phyloP scores from a whole-genome alignment of 2,113 vertebrate species.

The Sapajus apella region DNA sequence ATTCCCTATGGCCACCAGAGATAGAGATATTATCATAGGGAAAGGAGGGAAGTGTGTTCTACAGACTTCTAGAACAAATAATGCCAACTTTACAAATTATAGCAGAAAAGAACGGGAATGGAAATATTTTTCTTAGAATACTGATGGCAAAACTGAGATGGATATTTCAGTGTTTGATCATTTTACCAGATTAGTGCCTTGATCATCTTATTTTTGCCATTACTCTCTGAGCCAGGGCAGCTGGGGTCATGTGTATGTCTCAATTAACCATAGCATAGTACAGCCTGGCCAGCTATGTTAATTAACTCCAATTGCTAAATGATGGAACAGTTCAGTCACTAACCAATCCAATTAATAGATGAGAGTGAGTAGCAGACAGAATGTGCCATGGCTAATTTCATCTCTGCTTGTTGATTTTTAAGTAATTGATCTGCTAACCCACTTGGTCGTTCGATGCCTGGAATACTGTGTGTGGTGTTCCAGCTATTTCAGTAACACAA shows the following conservation, averaged over 20 bases:
- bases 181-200: not conserved
- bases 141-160: not conserved
- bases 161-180: not conserved
- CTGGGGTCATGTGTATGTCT: not conserved
- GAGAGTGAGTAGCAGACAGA: not conserved
- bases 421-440: not conserved
- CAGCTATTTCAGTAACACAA: not conserved
- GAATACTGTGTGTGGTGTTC: not conserved
- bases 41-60: not conserved
- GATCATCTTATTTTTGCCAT: not conserved
- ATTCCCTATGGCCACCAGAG: not conserved
- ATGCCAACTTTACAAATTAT: not conserved
- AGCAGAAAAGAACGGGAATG: not conserved
- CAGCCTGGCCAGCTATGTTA: not conserved
- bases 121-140: not conserved
- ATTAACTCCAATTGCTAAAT: slow-evolving; percentile 24
- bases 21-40: not conserved
- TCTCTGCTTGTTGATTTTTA: not conserved
- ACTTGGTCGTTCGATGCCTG: not conserved
- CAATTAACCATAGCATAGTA: not conserved
- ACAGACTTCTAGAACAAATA: not conserved
- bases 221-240: not conserved
- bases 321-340: not conserved
- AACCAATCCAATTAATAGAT: slow-evolving; percentile 28
- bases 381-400: not conserved